These are phyloP conservation scores for Drosophila tropicalis DNA, from an alignment of 1,140 invertebrate genomes.

Conservation along the genomic window DNA sequence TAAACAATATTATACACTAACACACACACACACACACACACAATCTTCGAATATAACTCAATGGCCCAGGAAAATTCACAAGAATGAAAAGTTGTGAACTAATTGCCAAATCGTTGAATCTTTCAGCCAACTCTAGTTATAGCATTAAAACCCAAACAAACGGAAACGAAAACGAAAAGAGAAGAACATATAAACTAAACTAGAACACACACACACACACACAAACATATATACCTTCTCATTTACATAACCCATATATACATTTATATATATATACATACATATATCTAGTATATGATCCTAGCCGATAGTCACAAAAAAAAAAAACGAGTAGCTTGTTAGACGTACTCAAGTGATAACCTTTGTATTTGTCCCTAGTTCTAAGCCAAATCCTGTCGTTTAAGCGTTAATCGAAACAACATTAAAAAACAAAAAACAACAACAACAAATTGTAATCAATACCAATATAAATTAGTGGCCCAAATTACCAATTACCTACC, in stretches of 20 bases:
- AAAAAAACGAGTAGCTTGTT: conserved; percentile 72
- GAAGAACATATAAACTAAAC: conserved; percentile 43
- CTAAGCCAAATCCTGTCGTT: conserved; percentile 68
- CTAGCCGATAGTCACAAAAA: conserved; percentile 44
- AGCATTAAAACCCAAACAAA: conserved; percentile 38
- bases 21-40: not conserved
- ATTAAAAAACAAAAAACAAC: conserved; percentile 41
- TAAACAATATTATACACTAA: conserved; percentile 29
- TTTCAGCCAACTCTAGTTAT: conserved; percentile 71
- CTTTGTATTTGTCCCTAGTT: conserved; percentile 79
- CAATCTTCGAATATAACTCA: not conserved
- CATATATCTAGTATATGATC: conserved; percentile 46
- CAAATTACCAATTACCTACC: not conserved
- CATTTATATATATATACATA: conserved; percentile 28
- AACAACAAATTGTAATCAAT: conserved; percentile 16
- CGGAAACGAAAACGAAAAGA: not conserved
- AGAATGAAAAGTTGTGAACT: conserved; percentile 49
- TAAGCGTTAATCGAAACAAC: conserved; percentile 73
- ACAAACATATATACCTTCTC: conserved; percentile 43
- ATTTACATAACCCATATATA: conserved; percentile 38
- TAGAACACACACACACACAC: conserved; percentile 37
- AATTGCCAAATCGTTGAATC: conserved; percentile 78
- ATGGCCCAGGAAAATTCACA: conserved; percentile 21
- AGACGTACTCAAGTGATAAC: conserved; percentile 80
- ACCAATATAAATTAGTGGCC: conserved; percentile 15